Percentiles rank a stretch among this genome's conserved stretches.
Conservation (phyloP, 2,113 vertebrate species). For the Pedionomus torquatus region DNA sequence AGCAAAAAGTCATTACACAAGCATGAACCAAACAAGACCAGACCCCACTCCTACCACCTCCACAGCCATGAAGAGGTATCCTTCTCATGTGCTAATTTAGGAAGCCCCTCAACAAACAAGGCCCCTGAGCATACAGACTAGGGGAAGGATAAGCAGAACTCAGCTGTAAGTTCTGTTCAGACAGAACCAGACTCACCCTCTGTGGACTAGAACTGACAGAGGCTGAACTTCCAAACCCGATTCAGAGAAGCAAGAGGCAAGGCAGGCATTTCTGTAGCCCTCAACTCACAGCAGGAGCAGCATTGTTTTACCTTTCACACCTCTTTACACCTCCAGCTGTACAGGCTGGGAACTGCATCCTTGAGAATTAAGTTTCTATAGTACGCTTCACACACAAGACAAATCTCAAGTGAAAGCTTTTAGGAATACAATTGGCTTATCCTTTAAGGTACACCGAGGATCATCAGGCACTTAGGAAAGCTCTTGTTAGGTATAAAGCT, state of each 20-base stretch:
- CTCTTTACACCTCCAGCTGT: neutral
- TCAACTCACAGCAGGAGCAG: neutral
- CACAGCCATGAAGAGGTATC: neutral
- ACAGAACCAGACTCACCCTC: neutral
- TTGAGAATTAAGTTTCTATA: neutral
- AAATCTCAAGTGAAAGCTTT: neutral
- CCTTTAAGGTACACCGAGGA: neutral
- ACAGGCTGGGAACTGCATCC: neutral
- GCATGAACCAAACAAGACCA: neutral
- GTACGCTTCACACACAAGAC: neutral
- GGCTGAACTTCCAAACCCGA: neutral
- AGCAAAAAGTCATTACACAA: neutral
- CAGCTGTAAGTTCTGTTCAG: neutral
- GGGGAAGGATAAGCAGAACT: neutral
- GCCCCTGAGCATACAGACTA: rapidly evolving
- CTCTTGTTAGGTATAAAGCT: neutral
- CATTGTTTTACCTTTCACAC: neutral
- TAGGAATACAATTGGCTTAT: neutral
- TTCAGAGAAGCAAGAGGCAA: neutral
- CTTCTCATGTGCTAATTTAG: neutral
- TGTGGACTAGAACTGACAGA: neutral
- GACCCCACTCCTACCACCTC: neutral
- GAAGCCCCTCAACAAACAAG: rapidly evolving
- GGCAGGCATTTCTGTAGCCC: neutral
- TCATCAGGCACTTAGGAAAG: neutral